Evolutionary conservation across 2,797 vertebrate genomes (phyloP).

Genomic region (Pagetopsis macropterus): DNA sequence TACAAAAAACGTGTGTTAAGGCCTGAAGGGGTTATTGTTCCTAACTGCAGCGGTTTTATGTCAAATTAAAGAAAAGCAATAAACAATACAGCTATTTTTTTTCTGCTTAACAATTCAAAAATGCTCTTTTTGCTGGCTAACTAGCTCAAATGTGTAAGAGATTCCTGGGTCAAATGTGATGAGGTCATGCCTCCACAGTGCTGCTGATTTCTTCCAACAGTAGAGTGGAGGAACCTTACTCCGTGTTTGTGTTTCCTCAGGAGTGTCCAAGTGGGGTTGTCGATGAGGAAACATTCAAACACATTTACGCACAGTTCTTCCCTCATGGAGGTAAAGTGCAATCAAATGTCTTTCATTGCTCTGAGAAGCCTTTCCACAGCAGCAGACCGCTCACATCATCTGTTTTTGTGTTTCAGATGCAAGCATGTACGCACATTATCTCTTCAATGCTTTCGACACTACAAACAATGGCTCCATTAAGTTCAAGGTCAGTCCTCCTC

Average conservation of each 20-base stretch:
- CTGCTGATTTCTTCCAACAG: background rate
- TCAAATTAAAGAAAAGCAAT: too few relatives aligned
- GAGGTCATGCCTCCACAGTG: background rate
- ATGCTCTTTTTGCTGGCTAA: background rate
- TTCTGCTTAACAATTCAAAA: background rate
- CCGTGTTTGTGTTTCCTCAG: constrained; percentile 72
- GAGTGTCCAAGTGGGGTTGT: constrained; percentile 97
- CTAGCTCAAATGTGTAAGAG: background rate
- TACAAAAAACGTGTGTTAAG: too few relatives aligned
- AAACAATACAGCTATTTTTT: background rate
- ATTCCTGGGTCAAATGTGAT: background rate
- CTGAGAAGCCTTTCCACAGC: background rate
- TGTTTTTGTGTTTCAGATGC: constrained; percentile 87
- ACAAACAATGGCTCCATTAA: constrained; percentile 95
- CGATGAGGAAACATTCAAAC: constrained; percentile 97
- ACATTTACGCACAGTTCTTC: constrained; percentile 98
- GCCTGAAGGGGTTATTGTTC: too few relatives aligned
- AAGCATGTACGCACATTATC: constrained; percentile 96
- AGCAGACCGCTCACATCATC: background rate
- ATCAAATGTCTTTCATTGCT: background rate
- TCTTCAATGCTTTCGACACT: constrained; percentile 96
- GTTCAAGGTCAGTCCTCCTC: constrained; percentile 87
- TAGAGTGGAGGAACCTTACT: background rate
- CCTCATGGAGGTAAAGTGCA: constrained; percentile 92
- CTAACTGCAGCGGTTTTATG: too few relatives aligned